Evolutionary conservation across 2,113 vertebrate species (phyloP).

Genomic region (Sitta europaea): DNA sequence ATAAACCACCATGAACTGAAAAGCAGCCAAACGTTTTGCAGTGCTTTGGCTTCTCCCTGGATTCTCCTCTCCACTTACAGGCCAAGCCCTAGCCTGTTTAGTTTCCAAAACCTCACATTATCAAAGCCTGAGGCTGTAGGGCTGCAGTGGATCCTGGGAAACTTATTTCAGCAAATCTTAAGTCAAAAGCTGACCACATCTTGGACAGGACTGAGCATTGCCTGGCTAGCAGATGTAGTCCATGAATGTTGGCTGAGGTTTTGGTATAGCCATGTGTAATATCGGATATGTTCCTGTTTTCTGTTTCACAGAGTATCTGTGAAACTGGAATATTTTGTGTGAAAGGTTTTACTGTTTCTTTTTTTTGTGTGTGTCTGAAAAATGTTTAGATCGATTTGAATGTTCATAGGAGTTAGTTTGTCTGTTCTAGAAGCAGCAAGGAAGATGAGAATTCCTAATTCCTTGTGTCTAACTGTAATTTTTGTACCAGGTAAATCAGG

Average conservation of each 20-base stretch:
- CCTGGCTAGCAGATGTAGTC: neutral
- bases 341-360: neutral
- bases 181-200: neutral
- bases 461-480: neutral
- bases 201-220: neutral
- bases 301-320: neutral
- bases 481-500: neutral
- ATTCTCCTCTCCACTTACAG: neutral
- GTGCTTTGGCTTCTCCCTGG: neutral
- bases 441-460: neutral
- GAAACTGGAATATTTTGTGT: neutral
- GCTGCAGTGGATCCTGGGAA: neutral
- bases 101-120: neutral
- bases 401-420: neutral
- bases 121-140: neutral
- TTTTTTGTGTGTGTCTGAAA: neutral
- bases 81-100: neutral
- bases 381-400: neutral
- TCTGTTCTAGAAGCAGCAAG: neutral
- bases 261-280: slow-evolving; percentile 30
- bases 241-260: neutral
- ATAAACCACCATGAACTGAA: neutral
- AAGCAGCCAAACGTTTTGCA: neutral
- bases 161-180: neutral
- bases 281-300: slow-evolving; percentile 9